Conservation (phyloP, 2,113 vertebrate species). For the Sinosuthora webbiana region DNA sequence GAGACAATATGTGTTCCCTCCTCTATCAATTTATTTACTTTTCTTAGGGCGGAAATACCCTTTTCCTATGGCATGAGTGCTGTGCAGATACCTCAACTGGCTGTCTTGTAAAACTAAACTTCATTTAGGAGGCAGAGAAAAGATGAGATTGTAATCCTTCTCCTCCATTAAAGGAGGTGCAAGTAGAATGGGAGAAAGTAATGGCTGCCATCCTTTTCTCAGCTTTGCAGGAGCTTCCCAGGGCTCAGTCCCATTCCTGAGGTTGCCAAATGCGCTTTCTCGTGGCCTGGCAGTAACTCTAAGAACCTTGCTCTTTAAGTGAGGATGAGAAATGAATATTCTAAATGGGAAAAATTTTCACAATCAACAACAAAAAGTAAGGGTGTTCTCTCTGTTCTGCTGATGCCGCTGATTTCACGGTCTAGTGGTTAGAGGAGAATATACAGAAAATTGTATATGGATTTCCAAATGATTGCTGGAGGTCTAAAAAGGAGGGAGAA, state of each 20-base stretch:
- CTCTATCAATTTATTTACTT: not conserved
- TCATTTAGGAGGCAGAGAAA: not conserved
- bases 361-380: not conserved
- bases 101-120: not conserved
- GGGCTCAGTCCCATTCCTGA: not conserved
- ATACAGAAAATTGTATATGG: not conserved
- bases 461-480: not conserved
- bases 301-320: not conserved
- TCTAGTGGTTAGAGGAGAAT: not conserved
- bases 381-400: not conserved
- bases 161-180: not conserved
- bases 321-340: not conserved
- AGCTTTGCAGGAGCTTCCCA: not conserved
- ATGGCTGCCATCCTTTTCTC: not conserved
- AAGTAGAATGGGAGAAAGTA: not conserved
- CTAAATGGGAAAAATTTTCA: not conserved
- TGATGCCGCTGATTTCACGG: not conserved
- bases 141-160: not conserved
- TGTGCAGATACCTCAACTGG: accelerated
- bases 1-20: not conserved
- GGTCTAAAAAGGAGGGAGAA: not conserved
- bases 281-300: not conserved
- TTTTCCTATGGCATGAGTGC: not conserved
- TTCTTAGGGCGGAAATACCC: not conserved
- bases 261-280: not conserved